A percentile compares a stretch with the other conserved stretches of the same genome.
Evolutionary conservation across 2,888 invertebrate genomes (phyloP).

Genomic region (Patella pellucida): DNA sequence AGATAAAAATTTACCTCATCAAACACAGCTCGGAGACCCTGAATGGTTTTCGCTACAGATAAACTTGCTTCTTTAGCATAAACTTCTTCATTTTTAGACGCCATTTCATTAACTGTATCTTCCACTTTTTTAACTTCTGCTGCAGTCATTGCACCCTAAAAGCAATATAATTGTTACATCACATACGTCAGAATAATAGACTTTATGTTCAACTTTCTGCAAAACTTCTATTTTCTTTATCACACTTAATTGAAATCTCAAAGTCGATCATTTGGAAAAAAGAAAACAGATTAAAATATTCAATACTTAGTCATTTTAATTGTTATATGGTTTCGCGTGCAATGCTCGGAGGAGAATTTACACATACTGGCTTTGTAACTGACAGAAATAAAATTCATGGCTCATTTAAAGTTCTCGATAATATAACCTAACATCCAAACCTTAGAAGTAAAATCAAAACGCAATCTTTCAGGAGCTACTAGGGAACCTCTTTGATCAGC

Average conservation of each 20-base stretch:
- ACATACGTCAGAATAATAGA: neutral
- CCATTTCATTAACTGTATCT: constrained; percentile 82
- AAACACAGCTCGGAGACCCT: constrained; percentile 87
- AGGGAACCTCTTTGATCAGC: constrained; percentile 97
- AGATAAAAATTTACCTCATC: constrained; percentile 78
- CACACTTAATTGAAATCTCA: neutral
- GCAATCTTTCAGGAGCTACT: constrained; percentile 94
- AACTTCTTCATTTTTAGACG: constrained; percentile 83
- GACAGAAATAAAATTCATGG: neutral
- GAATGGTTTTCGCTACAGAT: constrained; percentile 85
- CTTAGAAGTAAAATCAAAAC: constrained; percentile 89
- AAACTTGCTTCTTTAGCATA: constrained; percentile 90
- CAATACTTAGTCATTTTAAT: no score
- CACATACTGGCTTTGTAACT: no score
- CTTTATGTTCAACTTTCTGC: neutral
- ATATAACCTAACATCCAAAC: constrained; percentile 34
- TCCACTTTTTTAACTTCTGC: constrained; percentile 91
- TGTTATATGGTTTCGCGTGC: no score
- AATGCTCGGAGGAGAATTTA: no score
- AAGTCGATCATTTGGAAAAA: neutral
- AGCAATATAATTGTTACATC: constrained; percentile 13
- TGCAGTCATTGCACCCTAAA: constrained; percentile 84
- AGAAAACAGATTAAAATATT: no score
- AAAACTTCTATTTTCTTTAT: neutral
- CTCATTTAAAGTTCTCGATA: neutral